Evolutionary conservation across 2,113 vertebrate species (phyloP).

Genomic region (Toxotes jaculatrix): DNA sequence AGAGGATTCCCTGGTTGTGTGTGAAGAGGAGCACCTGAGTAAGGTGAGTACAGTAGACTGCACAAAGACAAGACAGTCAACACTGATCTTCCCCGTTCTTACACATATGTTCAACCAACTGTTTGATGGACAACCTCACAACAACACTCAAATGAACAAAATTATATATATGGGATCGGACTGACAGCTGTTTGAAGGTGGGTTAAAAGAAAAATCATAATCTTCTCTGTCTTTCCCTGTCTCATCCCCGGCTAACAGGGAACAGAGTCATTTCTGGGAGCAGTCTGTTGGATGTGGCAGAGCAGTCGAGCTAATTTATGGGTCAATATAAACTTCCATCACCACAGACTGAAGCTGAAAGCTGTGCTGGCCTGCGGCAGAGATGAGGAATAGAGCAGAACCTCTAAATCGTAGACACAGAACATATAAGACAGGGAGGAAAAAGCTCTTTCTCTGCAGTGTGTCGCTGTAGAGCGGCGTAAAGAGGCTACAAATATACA

Average conservation of each 20-base stretch:
- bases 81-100: neutral
- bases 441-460: neutral
- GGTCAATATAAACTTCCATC: slow-evolving; percentile 81
- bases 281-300: slow-evolving; percentile 65
- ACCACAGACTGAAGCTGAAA: slow-evolving; percentile 56
- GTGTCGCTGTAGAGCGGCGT: neutral
- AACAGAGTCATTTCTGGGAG: slow-evolving; percentile 66
- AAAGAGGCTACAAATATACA: slow-evolving; percentile 20
- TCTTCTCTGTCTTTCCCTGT: slow-evolving; percentile 19
- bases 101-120: neutral
- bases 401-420: slow-evolving; percentile 43
- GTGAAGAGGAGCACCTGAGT: neutral
- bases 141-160: neutral
- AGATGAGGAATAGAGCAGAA: slow-evolving; percentile 58
- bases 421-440: slow-evolving; percentile 29
- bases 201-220: slow-evolving; percentile 1
- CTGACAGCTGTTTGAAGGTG: neutral
- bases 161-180: neutral
- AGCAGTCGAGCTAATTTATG: slow-evolving; percentile 77
- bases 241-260: slow-evolving; percentile 41
- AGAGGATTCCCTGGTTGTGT: neutral
- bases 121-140: neutral
- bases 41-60: neutral
- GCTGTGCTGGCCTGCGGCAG: slow-evolving; percentile 60
- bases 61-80: slow-evolving; percentile 18